Evolutionary conservation across 1,140 invertebrate genomes (phyloP).

Genomic region (Drosophila micromelanica): DNA sequence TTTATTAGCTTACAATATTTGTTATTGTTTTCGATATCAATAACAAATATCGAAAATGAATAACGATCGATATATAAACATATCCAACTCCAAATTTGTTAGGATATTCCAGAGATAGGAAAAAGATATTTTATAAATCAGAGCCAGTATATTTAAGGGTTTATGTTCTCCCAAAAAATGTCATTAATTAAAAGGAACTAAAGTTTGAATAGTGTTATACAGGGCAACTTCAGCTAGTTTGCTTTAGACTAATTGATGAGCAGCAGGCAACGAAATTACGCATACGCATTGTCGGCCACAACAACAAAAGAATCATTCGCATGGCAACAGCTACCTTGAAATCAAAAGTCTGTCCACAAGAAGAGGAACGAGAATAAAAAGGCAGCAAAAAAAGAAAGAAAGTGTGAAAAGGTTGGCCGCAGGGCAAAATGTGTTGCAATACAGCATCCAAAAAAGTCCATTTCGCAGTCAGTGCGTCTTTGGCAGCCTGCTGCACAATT

Average conservation of each 20-base stretch:
- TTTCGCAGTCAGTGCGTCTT: slow-evolving; percentile 64
- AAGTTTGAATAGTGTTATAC: no score
- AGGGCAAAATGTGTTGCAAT: slow-evolving; percentile 1
- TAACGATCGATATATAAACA: no score
- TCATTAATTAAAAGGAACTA: no score
- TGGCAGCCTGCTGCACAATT: slow-evolving; percentile 72
- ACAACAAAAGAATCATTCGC: neutral
- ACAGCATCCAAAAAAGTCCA: slow-evolving; percentile 49
- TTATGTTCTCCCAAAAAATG: no score
- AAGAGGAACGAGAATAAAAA: neutral
- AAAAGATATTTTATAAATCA: no score
- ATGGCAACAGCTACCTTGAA: slow-evolving; percentile 4
- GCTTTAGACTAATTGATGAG: slow-evolving; percentile 26
- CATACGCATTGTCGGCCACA: slow-evolving; percentile 28
- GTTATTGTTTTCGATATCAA: no score
- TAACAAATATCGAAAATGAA: no score
- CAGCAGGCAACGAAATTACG: slow-evolving; percentile 16
- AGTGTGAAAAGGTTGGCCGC: slow-evolving; percentile 24
- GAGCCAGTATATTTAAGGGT: no score
- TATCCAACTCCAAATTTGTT: no score
- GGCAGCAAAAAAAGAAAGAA: neutral
- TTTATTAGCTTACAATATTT: no score
- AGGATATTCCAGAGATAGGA: no score
- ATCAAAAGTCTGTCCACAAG: neutral
- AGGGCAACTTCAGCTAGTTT: neutral